Conservation (phyloP, 2,888 invertebrate genomes). For the Leucophora obtusa region DNA sequence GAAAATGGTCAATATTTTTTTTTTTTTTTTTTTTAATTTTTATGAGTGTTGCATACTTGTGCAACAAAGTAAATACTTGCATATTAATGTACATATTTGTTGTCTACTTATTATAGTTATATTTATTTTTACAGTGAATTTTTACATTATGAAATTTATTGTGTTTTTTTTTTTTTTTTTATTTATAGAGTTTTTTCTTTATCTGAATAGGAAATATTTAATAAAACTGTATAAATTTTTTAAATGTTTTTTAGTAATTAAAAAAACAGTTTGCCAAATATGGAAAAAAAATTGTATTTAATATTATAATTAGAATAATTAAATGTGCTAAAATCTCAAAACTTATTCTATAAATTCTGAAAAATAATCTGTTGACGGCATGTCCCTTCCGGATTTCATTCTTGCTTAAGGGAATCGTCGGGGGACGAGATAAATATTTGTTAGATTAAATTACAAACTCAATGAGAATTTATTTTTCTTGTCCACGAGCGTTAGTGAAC, state of each 20-base stretch:
- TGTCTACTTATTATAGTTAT: background rate
- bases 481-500: too few relatives aligned
- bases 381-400: too few relatives aligned
- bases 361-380: too few relatives aligned
- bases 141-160: background rate
- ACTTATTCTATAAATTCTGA: too few relatives aligned
- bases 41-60: background rate
- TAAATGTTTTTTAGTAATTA: background rate
- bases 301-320: too few relatives aligned
- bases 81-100: background rate
- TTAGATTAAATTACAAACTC: too few relatives aligned
- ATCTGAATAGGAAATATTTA: background rate
- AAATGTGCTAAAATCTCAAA: too few relatives aligned
- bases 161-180: background rate
- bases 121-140: background rate
- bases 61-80: background rate
- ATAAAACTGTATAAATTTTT: background rate
- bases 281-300: too few relatives aligned
- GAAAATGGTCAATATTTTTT: conserved; percentile 2
- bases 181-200: background rate
- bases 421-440: too few relatives aligned
- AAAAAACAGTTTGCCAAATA: too few relatives aligned
- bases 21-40: conserved; percentile 20
- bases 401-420: too few relatives aligned
- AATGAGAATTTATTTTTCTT: too few relatives aligned